These are phyloP conservation scores for Napeogenes sylphis DNA, from an alignment of 2,888 invertebrate species.

Conservation along the genomic window DNA sequence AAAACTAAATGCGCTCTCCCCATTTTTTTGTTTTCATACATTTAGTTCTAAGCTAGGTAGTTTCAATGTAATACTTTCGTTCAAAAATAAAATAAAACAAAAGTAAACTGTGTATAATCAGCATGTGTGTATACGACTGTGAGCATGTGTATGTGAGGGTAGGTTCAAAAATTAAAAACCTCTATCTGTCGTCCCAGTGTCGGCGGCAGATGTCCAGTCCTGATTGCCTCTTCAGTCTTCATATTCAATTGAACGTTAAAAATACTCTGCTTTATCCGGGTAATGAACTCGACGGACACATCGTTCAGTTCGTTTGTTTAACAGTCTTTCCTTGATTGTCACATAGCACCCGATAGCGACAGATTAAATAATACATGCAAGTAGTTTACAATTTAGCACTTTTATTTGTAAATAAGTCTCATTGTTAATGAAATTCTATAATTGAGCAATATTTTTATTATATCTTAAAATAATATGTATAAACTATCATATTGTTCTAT, in stretches of 20 bases:
- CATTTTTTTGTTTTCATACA: too few relatives aligned
- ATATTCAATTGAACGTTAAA: constrained; percentile 61
- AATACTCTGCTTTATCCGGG: constrained; percentile 71
- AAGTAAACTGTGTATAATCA: constrained; percentile 18
- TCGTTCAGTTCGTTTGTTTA: constrained; percentile 33
- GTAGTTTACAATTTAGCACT: too few relatives aligned
- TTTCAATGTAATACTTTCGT: too few relatives aligned
- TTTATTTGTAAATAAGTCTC: too few relatives aligned
- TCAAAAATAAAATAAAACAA: constrained; percentile 1
- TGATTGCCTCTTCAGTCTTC: constrained; percentile 61
- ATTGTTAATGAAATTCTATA: too few relatives aligned
- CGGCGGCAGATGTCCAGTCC: constrained; percentile 62
- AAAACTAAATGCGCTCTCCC: too few relatives aligned
- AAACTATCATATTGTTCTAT: too few relatives aligned
- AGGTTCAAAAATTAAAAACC: constrained; percentile 69
- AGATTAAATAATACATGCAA: too few relatives aligned
- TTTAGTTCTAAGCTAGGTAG: too few relatives aligned
- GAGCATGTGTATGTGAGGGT: constrained; percentile 32
- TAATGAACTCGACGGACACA: constrained; percentile 42
- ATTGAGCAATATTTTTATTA: too few relatives aligned
- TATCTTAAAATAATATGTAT: too few relatives aligned
- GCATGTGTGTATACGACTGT: background rate
- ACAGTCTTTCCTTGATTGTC: constrained; percentile 31
- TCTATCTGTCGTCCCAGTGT: constrained; percentile 57
- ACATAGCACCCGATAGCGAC: background rate